Percentiles rank a stretch among this genome's conserved stretches.
These are phyloP conservation scores for Malurus elegans DNA, from an alignment of 2,113 vertebrate species.

Conservation along the genomic window DNA sequence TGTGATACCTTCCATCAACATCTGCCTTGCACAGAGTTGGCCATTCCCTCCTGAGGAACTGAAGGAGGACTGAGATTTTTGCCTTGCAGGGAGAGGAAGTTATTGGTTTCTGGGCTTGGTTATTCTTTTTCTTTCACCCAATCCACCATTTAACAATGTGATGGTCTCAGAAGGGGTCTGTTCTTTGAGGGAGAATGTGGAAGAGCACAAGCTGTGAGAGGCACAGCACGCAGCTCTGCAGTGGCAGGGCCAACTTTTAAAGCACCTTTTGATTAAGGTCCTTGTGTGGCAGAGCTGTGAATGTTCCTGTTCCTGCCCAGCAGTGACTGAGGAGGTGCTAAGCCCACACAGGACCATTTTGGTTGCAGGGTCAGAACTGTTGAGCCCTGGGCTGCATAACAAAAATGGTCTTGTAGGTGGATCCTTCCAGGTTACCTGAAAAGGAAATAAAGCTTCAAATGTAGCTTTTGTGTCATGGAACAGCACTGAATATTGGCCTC, in stretches of 20 bases:
- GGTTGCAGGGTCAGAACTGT: neutral
- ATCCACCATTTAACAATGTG: neutral
- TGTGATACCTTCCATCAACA: accelerated
- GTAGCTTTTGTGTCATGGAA: neutral
- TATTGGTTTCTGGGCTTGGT: neutral
- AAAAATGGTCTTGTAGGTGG: neutral
- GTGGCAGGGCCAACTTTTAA: neutral
- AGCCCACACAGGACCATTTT: neutral
- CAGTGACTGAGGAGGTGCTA: neutral
- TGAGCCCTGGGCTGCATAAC: neutral
- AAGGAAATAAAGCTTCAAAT: neutral
- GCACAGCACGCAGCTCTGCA: neutral
- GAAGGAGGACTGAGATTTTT: neutral
- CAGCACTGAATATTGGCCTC: neutral
- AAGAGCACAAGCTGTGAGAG: neutral
- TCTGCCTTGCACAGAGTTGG: neutral
- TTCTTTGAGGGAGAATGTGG: neutral
- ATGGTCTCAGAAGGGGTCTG: neutral
- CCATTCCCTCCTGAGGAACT: neutral
- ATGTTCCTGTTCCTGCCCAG: neutral
- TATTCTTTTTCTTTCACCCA: neutral
- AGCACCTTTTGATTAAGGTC: neutral
- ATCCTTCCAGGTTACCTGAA: neutral
- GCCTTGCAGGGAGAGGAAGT: neutral
- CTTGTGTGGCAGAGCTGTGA: neutral